Conservation (phyloP, 2,888 invertebrate genomes). For the Melieria picta region DNA sequence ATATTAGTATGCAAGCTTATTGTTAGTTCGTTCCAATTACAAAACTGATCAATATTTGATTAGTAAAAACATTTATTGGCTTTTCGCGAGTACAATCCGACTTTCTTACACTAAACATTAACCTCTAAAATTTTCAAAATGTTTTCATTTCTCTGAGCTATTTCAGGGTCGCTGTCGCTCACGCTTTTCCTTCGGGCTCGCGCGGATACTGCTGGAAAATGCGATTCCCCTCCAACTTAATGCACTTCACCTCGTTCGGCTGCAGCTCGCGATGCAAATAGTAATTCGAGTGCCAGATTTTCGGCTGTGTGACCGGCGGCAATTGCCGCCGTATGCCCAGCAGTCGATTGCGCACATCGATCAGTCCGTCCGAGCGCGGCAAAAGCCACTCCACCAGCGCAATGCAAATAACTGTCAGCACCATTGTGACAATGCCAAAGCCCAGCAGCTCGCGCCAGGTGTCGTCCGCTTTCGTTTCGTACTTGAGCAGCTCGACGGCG, state of each 20-base stretch:
- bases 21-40: too few species aligned
- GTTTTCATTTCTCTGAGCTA: too few species aligned
- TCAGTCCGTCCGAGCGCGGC: constrained; percentile 51
- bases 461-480: constrained; percentile 46
- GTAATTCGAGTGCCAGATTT: constrained; percentile 55
- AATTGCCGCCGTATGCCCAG: constrained; percentile 50
- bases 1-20: too few species aligned
- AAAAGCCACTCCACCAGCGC: constrained; percentile 49
- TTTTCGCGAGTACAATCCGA: too few species aligned
- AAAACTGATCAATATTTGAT: too few species aligned
- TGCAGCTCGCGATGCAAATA: constrained; percentile 54
- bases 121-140: too few species aligned
- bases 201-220: constrained; percentile 55
- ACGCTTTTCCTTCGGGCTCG: constrained; percentile 5
- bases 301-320: constrained; percentile 44
- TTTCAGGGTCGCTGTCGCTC: too few species aligned
- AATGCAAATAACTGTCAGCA: constrained; percentile 48
- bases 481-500: constrained; percentile 51
- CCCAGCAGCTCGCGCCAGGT: constrained; percentile 48
- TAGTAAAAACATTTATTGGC: too few species aligned
- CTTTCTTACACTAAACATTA: too few species aligned
- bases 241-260: constrained; percentile 47
- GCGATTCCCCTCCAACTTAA: constrained; percentile 51
- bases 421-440: constrained; percentile 44
- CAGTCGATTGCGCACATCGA: constrained; percentile 56